Base-by-base conservation (phyloP, 2,888 invertebrate species). In the Punctoribates punctum region DNA sequence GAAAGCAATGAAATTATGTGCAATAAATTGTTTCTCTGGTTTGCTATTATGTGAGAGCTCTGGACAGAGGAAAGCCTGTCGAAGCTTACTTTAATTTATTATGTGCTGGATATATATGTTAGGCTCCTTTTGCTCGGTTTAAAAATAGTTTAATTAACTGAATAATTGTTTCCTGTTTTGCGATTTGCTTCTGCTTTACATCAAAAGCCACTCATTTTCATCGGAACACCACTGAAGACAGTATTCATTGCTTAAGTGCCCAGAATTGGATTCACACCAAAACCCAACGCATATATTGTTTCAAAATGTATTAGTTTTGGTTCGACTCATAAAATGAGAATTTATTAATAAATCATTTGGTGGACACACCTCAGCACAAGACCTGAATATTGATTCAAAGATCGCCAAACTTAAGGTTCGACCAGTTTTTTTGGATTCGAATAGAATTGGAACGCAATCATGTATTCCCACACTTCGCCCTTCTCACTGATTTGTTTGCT, bases 91-190 rank as follows among this genome's bases (percentile, higher is more conserved):
- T 6, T 34, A 34, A 34, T 34, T 34, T 34, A 34, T 34, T 34
- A 34, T 34, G 34, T 34, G 34, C 34, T 34, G 4, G 34, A 34
- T 34, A 34, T 34, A 34, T 34, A 29, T 65, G 65, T 65, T n/a
- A 34, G 65, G 65, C 34, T 65, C 29, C 34, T 15, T 65, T n/a
- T 65, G 4, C 6, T 3, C 65, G 6, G 46, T 67, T 46, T 70
- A 70, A 70, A 70, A 70, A 70, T 70, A 70, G 70, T 70, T 70
- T 70, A 70, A 70, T 70, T 70, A 70, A 70, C 70, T 70, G 13
- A 70, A 70, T 70, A 70, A 70, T 70, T 46, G 70, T 70, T 70
- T 70, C 70, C 70, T 70, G 70, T 70, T 70, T 70, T 70, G 13
- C 6, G 1, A 46, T 70, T 38, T 46, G 70, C 70, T 38, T 38